Evolutionary conservation across 2,113 vertebrate genomes (phyloP), one percentile per base, ranked within the genome.

Genomic region (Stegastes partitus): DNA sequence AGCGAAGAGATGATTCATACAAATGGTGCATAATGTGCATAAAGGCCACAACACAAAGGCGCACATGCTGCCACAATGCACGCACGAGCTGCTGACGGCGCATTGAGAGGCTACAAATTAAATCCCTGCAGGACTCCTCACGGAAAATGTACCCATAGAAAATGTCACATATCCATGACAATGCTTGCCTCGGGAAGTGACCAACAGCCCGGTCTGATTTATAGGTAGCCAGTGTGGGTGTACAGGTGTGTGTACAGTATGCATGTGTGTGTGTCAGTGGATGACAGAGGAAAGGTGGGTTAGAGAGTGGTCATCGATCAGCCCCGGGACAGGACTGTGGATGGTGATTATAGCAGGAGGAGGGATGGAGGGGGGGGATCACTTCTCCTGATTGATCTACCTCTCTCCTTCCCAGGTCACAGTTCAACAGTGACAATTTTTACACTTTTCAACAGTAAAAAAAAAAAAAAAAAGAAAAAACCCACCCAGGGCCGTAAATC

Each of bases 401-500:
- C 74, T 53, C 71, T 83, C 79, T 47, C 19, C 55, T 56, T 79
- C 66, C 59, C 39, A 21, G 91, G 89, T 92, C 89, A 88, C 47
- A 90, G 90, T 89, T 90, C 90, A 91, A 84, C 37, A 90, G 68
- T 77, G 77, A 82, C 66, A 77, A 47, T 86, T 88, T n/a, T 84
- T 85, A 70, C 72, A 82, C 76, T 78, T 84, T 81, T 76, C 71
- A 68, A 44, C 12, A 47, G 74, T 25, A 74, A 83, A 88, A 64
- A 82, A 23, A 53, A 83, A 88, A 64, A 82, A 23, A 53, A 23
- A 53, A 23, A 21, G 5, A 5, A n/a, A 22, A 25, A 47, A 62
- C 37, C 74, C 71, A 66, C 15, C 5, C 53, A 51, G 16, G 31
- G 26, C 23, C 68, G 87, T 76, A 72, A 83, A 86, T 90, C 28